Base-by-base conservation (phyloP, 2,888 invertebrate genomes). In the Koerneria pararmatus region DNA sequence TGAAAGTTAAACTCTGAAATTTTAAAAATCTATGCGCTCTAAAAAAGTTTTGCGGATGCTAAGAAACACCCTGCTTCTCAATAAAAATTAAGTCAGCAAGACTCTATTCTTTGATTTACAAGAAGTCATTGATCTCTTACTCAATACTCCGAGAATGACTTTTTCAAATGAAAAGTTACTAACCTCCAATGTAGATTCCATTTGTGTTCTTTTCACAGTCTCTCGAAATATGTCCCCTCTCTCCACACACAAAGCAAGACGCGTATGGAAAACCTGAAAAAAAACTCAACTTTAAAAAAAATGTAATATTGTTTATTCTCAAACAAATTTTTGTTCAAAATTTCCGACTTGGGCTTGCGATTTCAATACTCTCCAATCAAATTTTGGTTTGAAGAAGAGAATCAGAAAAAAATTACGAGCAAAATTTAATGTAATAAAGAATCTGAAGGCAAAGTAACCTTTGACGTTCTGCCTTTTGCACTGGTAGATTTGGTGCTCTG, bases 201-300 rank as follows among this genome's bases (percentile, higher is more conserved):
- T 89, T 89, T 0, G 90, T 89, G 86, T 93, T 93, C 80, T 92
- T 90, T 3, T 92, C 91, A 84, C 93, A 94, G 79, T 92, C 91
- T 69, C 89, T 88, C 0, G 92, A 89, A 76, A 93, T 89, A 84
- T 94, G 93, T 5, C 93, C 93, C 84, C 88, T 89, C 84, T 92
- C 89, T 65, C 89, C 89, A 83, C 93, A 94, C 74, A 93, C 90
- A 82, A 93, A 93, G 84, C 93, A 94, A 65, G 88, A 89, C 0
- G 93, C 93, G 85, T 89, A 92, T 81, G 90, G 88, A 79, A 88
- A 91, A 67, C 89, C 89, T 70, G 88, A 87, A 74, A 1, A n/a
- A 41, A 41, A 41, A n/a, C 27, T 11, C 11, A 22, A 29, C 41
- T 24, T 51, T n/a, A 51, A 15, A 24, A 51, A 8, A n/a, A 51